A percentile compares a stretch with the other conserved stretches of the same genome.
Conservation (phyloP, 2,113 vertebrate species). For the Apeltes quadracus region DNA sequence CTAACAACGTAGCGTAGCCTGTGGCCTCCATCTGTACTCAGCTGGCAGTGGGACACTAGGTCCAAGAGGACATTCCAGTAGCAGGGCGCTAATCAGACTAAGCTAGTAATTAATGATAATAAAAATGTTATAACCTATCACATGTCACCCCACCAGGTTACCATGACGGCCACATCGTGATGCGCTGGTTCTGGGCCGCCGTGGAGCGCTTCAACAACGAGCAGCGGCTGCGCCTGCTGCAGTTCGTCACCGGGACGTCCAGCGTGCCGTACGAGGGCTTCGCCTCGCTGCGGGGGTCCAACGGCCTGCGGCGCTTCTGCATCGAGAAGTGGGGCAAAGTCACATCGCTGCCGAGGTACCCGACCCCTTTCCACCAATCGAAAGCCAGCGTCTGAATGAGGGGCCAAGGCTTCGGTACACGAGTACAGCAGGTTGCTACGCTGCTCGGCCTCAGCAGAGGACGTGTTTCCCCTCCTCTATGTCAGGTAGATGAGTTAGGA, state of each 20-base stretch:
- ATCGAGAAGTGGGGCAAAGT: slow-evolving; percentile 99
- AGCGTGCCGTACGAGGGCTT: slow-evolving; percentile 98
- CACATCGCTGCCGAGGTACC: slow-evolving; percentile 94
- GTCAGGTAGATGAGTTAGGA: neutral
- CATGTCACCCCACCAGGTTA: slow-evolving; percentile 84
- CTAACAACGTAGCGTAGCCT: too few species aligned
- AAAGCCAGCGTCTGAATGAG: too few species aligned
- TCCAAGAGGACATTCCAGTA: too few species aligned
- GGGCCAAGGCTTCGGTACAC: too few species aligned
- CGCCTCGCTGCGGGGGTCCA: slow-evolving; percentile 91
- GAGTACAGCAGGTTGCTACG: neutral
- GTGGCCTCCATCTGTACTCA: too few species aligned
- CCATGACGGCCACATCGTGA: slow-evolving; percentile 96
- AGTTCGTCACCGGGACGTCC: slow-evolving; percentile 97
- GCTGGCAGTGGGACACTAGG: too few species aligned
- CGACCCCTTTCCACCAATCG: neutral
- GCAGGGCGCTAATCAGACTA: too few species aligned
- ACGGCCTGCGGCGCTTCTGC: slow-evolving; percentile 94
- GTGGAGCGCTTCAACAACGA: slow-evolving; percentile 98
- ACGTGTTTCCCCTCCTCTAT: neutral
- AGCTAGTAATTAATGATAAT: too few species aligned
- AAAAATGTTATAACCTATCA: too few species aligned
- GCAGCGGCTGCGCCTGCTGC: slow-evolving; percentile 91
- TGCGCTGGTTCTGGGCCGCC: slow-evolving; percentile 96
- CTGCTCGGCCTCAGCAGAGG: neutral